A percentile compares a stretch with the other conserved stretches of the same genome.
These are phyloP conservation scores for Drosophila watanabei DNA, from an alignment of 1,140 invertebrate species.

Conservation along the genomic window DNA sequence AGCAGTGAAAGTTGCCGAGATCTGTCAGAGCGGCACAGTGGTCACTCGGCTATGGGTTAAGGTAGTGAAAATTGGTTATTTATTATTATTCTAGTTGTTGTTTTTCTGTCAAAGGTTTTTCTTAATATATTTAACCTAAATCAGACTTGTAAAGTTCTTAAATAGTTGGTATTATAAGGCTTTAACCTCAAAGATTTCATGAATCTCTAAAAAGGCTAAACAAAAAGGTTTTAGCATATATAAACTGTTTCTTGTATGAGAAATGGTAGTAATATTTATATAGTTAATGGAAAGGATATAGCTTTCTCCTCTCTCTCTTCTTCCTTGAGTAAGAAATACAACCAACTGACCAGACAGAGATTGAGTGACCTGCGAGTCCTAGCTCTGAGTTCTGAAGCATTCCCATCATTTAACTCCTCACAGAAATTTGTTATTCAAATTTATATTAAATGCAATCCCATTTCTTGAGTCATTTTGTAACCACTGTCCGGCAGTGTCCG, in stretches of 20 bases:
- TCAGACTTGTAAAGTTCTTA: background rate
- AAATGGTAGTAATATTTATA: background rate
- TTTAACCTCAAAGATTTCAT: background rate
- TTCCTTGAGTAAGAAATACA: background rate
- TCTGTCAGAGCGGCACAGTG: slow-evolving; percentile 28
- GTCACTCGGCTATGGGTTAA: background rate
- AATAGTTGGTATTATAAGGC: no score
- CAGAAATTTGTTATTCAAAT: background rate
- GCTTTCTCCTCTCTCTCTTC: background rate
- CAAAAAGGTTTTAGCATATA: no score
- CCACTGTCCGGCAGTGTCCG: background rate
- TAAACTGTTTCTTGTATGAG: background rate
- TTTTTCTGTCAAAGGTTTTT: background rate
- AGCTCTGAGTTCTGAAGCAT: background rate
- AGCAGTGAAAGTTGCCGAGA: slow-evolving; percentile 47
- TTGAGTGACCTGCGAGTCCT: background rate
- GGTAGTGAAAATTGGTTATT: background rate
- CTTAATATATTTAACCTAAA: fast-evolving
- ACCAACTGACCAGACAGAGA: background rate
- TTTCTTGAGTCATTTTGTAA: background rate
- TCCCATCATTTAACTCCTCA: background rate
- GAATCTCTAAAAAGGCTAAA: no score
- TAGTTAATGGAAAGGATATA: background rate
- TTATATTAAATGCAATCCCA: no score
- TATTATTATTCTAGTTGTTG: background rate